These are phyloP conservation scores for Toxotes lorentzi DNA, from an alignment of 2,797 vertebrate genomes.

Conservation along the genomic window DNA sequence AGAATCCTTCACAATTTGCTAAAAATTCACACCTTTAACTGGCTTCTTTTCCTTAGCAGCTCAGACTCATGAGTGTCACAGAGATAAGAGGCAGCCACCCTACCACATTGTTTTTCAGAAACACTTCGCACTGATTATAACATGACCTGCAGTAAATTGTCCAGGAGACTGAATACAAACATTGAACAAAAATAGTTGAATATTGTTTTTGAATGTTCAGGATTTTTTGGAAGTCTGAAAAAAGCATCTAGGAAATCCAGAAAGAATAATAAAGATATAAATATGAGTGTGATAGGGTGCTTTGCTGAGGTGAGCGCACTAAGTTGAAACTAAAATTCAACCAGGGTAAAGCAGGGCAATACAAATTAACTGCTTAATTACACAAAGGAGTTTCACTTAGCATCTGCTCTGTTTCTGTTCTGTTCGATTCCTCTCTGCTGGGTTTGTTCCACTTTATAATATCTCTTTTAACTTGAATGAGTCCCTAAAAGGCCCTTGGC, in stretches of 20 bases:
- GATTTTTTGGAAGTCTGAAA: background rate
- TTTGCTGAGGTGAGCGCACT: background rate
- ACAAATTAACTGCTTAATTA: slow-evolving; percentile 7
- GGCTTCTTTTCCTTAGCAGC: background rate
- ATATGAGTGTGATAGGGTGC: background rate
- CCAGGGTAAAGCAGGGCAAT: background rate
- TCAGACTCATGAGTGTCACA: background rate
- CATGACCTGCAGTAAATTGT: background rate
- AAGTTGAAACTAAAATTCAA: background rate
- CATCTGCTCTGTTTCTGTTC: background rate
- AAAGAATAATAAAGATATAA: background rate
- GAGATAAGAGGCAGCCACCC: background rate
- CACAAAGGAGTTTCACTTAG: slow-evolving; percentile 25
- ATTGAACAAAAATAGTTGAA: background rate
- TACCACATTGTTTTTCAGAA: background rate
- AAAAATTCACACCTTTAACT: background rate
- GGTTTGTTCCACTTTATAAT: slow-evolving; percentile 24
- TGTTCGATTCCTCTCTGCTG: slow-evolving; percentile 10
- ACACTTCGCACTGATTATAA: background rate
- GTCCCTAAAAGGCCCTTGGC: slow-evolving; percentile 49
- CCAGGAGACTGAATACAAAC: background rate
- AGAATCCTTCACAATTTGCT: background rate
- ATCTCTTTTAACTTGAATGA: slow-evolving; percentile 56
- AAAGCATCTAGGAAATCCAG: background rate
- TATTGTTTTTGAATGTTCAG: background rate